Base-by-base conservation (phyloP, 2,113 vertebrate species). In the Pseudorasbora parva region DNA sequence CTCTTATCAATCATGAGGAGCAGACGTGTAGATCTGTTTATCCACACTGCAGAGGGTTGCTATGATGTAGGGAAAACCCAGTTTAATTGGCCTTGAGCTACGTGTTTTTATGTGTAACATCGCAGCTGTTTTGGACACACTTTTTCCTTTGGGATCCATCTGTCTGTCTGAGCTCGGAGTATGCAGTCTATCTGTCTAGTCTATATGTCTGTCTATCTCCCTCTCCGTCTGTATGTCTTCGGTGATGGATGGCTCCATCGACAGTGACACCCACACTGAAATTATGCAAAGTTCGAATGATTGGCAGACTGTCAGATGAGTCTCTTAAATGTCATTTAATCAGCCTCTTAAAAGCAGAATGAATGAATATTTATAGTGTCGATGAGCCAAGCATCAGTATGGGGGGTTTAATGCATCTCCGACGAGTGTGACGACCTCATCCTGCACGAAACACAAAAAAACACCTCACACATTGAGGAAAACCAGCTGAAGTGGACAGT, bases 51-150 rank as follows among this genome's bases (percentile, higher is more conserved):
- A 37, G 2, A 76, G 17, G 76, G 57, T 78, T 78, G 57, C 77
- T 78, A 78, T 45, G 77, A 78, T 14, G 57, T 57, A 78, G 57
- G 57, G 23, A 78, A 45, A 78, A 25, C 75, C 75, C 75, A n/a
- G 21, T 45, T 72, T 72, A 72, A 72, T 72, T 73, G 43, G 71
- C 41, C 43, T 25, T 11, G 69, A 47, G 43, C 69, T 25, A 23
- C 69, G 12, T 73, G 33, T 59, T 59, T 77, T 78, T 60, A 41
- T 76, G 74, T 76, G 49, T 54, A 76, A 57, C 25, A 76, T 60
- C 15, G 75, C 75, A 78, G 54, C 54, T 78, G 75, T 78, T 59
- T 60, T 59, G 54, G 33, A 78, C 54, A 3, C 56, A 25, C 51
- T 25, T 78, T 41, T 41, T 43, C 54, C 75, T 59, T 43, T 19